Evolutionary conservation across 2,888 invertebrate genomes (phyloP), one percentile per base, ranked within the genome.

Genomic region (Strigamia maritima): DNA sequence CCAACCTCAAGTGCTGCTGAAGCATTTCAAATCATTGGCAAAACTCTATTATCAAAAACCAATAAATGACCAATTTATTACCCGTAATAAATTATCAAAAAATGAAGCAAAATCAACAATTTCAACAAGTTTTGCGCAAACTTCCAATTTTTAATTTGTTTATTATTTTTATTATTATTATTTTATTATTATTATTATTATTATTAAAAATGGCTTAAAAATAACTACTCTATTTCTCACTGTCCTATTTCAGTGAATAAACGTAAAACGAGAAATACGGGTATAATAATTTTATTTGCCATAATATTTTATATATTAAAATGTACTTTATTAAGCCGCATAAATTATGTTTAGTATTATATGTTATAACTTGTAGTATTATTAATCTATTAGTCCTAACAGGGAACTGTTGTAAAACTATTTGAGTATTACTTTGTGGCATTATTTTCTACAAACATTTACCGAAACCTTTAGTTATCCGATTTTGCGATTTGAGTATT

Each of bases 21-120:
- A 54, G 77, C 77, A 26, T 77, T 77, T 60, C 77, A 54, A 26
- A 49, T 8, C 49, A 77, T 77, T 60, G 54, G 77, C 26, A 77
- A 77, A 60, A 60, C 28, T 54, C 60, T 77, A 44, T 60, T 60
- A 60, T 10, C 4, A 60, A 60, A 19, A 2, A 24, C 60, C 4
- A n/a, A 19, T 60, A 60, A 60, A 19, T 60, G 60, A 60, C 60
- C 60, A 19, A 60, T 60, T 60, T 24, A 19, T 60, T 60, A 22
- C 60, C 19, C 24, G 22, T 60, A 22, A 22, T 60, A 19, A 60
- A 22, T 31, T 22, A 60, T 60, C 60, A 60, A 60, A 60, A 60
- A 10, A 44, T 6, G 7, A 10, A 44, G 40, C 40, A 44, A 44
- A 44, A 44, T 44, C 12, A 44, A 44, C 40, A 44, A 44, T 10